Evolutionary conservation across 1,140 invertebrate species (phyloP).

Genomic region (Trachymyrmex cornetzi): DNA sequence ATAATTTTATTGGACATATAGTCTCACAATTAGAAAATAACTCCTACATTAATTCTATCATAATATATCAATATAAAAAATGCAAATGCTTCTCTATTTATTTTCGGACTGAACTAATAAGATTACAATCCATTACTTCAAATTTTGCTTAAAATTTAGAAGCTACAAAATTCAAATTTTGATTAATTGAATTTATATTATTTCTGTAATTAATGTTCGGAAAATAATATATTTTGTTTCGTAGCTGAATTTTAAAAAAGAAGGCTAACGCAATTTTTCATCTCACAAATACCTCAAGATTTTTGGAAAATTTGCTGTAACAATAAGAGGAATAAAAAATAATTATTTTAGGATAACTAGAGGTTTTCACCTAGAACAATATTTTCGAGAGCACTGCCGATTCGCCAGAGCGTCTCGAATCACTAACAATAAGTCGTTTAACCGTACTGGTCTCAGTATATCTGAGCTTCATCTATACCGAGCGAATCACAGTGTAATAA

Average conservation of each 20-base stretch:
- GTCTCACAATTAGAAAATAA: background rate
- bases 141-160: background rate
- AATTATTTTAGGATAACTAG: slow-evolving; percentile 11
- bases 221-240: background rate
- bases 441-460: slow-evolving; percentile 18
- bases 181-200: background rate
- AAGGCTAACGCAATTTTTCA: background rate
- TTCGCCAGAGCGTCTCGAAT: slow-evolving; percentile 23
- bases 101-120: background rate
- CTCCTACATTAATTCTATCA: background rate
- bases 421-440: slow-evolving; percentile 47
- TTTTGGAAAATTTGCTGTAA: background rate
- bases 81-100: background rate
- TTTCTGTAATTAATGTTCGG: background rate
- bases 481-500: slow-evolving; percentile 63
- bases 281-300: background rate
- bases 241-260: background rate
- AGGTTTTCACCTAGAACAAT: slow-evolving; percentile 24
- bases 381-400: slow-evolving; percentile 12
- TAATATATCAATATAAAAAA: slow-evolving; percentile 1
- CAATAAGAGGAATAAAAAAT: background rate
- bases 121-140: background rate
- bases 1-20: background rate
- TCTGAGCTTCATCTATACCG: slow-evolving; percentile 38
- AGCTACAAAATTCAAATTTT: background rate